A percentile compares a stretch with the other conserved stretches of the same genome.
These are phyloP conservation scores for Melinopterus prodromus DNA, from an alignment of 2,888 invertebrate species.

Conservation along the genomic window DNA sequence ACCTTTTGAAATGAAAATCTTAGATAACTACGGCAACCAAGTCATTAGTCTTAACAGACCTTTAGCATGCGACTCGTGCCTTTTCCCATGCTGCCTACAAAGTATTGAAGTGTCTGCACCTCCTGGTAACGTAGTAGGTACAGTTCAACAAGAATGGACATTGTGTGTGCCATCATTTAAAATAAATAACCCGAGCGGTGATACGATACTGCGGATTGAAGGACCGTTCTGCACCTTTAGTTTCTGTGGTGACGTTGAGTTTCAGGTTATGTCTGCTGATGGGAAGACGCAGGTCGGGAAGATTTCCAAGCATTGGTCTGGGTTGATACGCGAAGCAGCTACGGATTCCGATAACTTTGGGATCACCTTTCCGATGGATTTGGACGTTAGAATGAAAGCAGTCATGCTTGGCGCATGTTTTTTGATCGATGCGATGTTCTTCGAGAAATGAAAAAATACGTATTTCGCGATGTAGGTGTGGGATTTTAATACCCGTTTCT, in stretches of 20 bases:
- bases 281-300: conserved; percentile 81
- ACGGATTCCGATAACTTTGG: conserved; percentile 91
- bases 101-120: conserved; percentile 80
- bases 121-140: conserved; percentile 74
- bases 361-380: conserved; percentile 88
- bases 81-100: conserved; percentile 87
- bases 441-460: background rate
- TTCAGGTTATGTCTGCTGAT: conserved; percentile 81
- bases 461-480: background rate
- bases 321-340: conserved; percentile 80
- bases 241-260: conserved; percentile 84
- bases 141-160: conserved; percentile 80
- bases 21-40: conserved; percentile 84
- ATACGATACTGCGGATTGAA: conserved; percentile 79
- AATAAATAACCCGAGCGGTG: conserved; percentile 77
- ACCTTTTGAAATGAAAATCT: conserved; percentile 87
- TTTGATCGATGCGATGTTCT: no score
- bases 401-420: conserved; percentile 82
- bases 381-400: conserved; percentile 86
- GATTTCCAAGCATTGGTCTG: conserved; percentile 92
- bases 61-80: conserved; percentile 82
- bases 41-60: conserved; percentile 87
- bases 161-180: conserved; percentile 76
- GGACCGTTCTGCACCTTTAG: conserved; percentile 83
- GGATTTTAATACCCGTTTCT: background rate